phyloP scores from a whole-genome alignment of 2,113 vertebrate genomes.

The Podiceps cristatus region DNA sequence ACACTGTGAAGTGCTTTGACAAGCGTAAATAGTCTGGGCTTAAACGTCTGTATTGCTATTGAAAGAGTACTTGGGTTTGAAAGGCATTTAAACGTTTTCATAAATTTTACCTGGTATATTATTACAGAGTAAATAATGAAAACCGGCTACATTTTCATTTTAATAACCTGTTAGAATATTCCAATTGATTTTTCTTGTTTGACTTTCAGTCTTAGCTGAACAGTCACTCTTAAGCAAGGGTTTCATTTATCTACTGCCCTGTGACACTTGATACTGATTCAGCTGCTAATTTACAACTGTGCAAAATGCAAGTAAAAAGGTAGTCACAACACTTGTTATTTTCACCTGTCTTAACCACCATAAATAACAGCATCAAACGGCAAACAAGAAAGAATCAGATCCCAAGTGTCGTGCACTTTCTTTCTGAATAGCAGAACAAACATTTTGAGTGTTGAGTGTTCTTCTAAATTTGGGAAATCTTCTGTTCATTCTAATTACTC shows the following conservation, averaged over 20 bases:
- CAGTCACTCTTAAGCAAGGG: not conserved
- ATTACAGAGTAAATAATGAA: not conserved
- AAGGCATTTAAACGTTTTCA: not conserved
- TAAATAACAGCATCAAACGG: not conserved
- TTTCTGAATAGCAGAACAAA: not conserved
- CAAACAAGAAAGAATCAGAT: not conserved
- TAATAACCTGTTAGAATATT: not conserved
- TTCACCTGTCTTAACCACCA: not conserved
- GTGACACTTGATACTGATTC: rapidly evolving
- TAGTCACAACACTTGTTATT: not conserved
- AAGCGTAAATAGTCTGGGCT: not conserved
- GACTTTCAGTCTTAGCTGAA: not conserved
- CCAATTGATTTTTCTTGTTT: not conserved
- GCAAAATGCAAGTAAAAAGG: not conserved
- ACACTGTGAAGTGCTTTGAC: conserved; percentile 1
- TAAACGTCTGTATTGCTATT: not conserved
- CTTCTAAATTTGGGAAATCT: not conserved
- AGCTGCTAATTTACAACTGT: not conserved
- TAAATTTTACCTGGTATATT: not conserved
- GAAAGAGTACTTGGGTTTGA: conserved; percentile 4
- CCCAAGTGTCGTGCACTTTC: not conserved
- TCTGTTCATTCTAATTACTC: not conserved
- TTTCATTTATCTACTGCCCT: not conserved
- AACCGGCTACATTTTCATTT: not conserved
- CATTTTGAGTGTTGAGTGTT: not conserved